Percentiles rank a stretch among this genome's conserved stretches.
Evolutionary conservation across 2,113 vertebrate species (phyloP).

Genomic region (Zosterops japonicus): DNA sequence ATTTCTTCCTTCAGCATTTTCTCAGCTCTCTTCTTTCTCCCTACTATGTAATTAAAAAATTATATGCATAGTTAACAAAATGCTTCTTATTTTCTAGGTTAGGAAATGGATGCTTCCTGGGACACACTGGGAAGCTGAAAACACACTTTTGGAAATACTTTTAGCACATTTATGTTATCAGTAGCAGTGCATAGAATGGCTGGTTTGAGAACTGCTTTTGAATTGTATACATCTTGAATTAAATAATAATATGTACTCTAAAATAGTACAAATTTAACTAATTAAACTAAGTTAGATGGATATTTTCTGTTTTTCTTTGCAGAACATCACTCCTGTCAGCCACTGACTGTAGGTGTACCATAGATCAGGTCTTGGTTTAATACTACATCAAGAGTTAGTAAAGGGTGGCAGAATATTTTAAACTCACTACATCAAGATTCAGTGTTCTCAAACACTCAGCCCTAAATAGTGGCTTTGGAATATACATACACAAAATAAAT

Average conservation of each 20-base stretch:
- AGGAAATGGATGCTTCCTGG: neutral
- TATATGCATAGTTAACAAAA: neutral
- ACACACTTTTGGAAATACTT: neutral
- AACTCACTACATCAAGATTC: neutral
- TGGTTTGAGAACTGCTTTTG: neutral
- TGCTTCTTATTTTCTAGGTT: neutral
- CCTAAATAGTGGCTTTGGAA: neutral
- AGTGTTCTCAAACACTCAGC: neutral
- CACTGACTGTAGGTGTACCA: neutral
- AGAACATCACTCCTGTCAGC: neutral
- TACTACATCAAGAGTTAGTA: neutral
- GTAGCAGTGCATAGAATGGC: too few relatives aligned
- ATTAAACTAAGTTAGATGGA: neutral
- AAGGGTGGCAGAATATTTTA: neutral
- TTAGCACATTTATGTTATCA: neutral
- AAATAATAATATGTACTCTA: neutral
- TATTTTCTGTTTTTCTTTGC: neutral
- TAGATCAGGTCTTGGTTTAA: neutral
- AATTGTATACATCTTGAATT: neutral
- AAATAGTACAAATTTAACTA: neutral
- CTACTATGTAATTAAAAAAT: conserved; percentile 18
- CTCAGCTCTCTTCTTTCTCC: neutral
- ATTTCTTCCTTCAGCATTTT: neutral
- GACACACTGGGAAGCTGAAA: neutral
- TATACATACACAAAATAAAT: neutral